Evolutionary conservation across 2,888 invertebrate species (phyloP).

Genomic region (Limnephilus auricula): DNA sequence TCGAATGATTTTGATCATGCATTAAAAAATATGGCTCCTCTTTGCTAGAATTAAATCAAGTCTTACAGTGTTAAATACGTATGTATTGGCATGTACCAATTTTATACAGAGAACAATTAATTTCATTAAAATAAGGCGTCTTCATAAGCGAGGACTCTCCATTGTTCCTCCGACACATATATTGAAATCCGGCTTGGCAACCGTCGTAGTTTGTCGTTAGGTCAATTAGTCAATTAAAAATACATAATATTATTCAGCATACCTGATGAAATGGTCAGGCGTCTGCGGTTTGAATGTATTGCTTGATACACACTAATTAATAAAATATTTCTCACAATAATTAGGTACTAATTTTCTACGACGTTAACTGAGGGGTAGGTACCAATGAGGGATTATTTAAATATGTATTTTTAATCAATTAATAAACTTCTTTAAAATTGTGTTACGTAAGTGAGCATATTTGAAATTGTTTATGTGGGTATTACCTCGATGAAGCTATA

Average conservation of each 20-base stretch:
- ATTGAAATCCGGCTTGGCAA: not conserved
- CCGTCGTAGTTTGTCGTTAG: not conserved
- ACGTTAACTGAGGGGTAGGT: not conserved
- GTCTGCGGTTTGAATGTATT: not conserved
- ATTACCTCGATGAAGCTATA: no score
- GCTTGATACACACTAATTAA: not conserved
- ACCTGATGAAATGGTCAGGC: not conserved
- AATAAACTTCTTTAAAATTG: no score
- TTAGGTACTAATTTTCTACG: not conserved
- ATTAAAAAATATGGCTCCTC: not conserved
- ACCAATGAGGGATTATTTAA: not conserved
- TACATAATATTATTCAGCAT: not conserved
- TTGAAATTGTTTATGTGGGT: no score
- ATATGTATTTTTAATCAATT: no score
- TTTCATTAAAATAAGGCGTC: not conserved
- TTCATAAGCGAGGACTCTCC: not conserved
- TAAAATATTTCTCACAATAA: not conserved
- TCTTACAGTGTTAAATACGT: not conserved
- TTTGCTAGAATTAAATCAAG: not conserved
- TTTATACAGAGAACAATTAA: not conserved
- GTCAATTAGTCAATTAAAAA: conserved; percentile 17
- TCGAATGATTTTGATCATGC: no score
- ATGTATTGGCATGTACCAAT: not conserved
- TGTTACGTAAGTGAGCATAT: no score
- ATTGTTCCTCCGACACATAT: not conserved